Conservation (phyloP, 1,140 invertebrate species). For the Magallana ariakensis region DNA sequence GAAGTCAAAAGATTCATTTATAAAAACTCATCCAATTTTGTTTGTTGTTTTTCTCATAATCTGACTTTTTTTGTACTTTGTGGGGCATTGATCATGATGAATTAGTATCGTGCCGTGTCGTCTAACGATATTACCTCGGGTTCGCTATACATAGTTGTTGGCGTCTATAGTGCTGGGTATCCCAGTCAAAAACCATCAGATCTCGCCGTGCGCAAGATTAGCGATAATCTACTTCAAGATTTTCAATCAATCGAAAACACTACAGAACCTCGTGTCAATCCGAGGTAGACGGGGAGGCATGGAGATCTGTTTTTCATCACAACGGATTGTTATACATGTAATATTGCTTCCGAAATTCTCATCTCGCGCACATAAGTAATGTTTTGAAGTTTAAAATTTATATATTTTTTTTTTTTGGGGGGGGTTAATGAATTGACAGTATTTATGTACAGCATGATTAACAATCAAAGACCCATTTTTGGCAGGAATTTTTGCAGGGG, state of each 20-base stretch:
- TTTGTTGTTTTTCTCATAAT: no score
- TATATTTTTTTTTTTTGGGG: no score
- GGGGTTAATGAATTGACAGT: no score
- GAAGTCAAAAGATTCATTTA: no score
- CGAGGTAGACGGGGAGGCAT: not conserved
- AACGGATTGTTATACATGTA: not conserved
- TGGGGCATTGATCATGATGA: constrained; percentile 9
- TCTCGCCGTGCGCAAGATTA: constrained; percentile 23
- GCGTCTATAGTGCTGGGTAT: constrained; percentile 22
- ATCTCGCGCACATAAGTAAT: no score
- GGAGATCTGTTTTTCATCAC: not conserved
- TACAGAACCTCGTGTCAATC: constrained; percentile 23
- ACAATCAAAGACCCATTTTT: no score
- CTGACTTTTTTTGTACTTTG: not conserved
- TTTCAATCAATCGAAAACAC: constrained; percentile 32
- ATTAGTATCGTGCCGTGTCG: not conserved
- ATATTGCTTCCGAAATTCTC: no score
- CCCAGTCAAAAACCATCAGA: constrained; percentile 17
- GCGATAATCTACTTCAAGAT: constrained; percentile 36
- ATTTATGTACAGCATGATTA: no score
- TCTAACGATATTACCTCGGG: constrained; percentile 26
- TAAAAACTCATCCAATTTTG: no score
- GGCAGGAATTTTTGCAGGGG: no score
- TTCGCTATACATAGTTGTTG: constrained; percentile 22
- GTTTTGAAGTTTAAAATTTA: no score